These are phyloP conservation scores for Psittacara wagleri DNA, from an alignment of 2,113 vertebrate genomes.

Conservation along the genomic window DNA sequence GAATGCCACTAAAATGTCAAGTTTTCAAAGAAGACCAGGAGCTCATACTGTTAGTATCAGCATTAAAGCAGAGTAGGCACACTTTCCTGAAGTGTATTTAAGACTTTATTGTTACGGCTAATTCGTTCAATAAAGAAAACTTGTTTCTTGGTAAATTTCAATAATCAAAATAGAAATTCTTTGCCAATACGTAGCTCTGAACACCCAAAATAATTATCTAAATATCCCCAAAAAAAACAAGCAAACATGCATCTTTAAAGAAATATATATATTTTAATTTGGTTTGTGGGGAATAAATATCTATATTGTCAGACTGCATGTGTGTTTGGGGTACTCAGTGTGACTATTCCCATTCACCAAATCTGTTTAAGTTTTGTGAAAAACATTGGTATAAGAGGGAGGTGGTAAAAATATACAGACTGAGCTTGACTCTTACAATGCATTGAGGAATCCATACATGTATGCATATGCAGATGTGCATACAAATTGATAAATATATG, in stretches of 20 bases:
- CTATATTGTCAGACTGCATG: not conserved
- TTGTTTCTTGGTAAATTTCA: not conserved
- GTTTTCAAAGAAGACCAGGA: not conserved
- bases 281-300: not conserved
- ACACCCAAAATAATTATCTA: not conserved
- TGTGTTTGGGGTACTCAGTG: not conserved
- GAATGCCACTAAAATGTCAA: not conserved
- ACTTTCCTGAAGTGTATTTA: not conserved
- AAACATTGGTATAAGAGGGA: not conserved
- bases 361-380: not conserved
- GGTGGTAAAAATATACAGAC: not conserved
- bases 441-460: not conserved
- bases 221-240: too few species aligned
- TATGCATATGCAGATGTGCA: accelerated
- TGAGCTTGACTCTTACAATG: not conserved
- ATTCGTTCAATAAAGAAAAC: not conserved
- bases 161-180: not conserved
- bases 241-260: not conserved
- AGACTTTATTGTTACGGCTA: not conserved
- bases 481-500: accelerated
- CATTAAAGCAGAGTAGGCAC: not conserved
- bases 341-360: not conserved
- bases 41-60: not conserved
- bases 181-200: not conserved
- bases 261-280: not conserved